These are phyloP conservation scores for Agrotis segetum DNA, from an alignment of 2,888 invertebrate species.

Conservation along the genomic window DNA sequence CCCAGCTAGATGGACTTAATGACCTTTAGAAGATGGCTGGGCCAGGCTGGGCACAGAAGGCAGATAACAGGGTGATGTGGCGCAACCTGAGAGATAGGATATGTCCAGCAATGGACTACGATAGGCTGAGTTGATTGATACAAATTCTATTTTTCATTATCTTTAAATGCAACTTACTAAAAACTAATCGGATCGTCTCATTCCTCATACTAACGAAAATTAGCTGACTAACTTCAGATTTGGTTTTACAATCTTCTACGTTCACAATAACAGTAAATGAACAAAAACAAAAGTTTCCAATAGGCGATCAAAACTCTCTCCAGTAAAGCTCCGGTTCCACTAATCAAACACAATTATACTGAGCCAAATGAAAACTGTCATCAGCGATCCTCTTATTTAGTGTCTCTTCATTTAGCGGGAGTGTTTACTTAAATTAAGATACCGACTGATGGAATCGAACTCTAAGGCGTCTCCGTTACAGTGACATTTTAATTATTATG, in stretches of 20 bases:
- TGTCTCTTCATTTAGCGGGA: constrained; percentile 82
- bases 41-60: too few species aligned
- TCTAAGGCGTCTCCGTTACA: constrained; percentile 60
- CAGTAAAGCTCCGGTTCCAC: constrained; percentile 66
- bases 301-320: constrained; percentile 42
- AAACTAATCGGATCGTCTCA: too few species aligned
- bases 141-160: too few species aligned
- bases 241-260: background rate
- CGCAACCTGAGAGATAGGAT: too few species aligned
- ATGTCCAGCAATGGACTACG: too few species aligned
- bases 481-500: constrained; percentile 71
- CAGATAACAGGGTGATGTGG: too few species aligned
- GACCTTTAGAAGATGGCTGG: too few species aligned
- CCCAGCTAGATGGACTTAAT: too few species aligned
- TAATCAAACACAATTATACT: constrained; percentile 80
- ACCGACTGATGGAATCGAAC: constrained; percentile 75
- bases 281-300: constrained; percentile 5
- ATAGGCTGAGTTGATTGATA: too few species aligned
- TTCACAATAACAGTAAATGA: background rate
- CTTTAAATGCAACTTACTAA: too few species aligned
- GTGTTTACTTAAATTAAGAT: constrained; percentile 88
- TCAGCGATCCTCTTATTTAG: constrained; percentile 79
- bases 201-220: background rate
- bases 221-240: background rate
- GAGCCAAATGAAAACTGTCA: constrained; percentile 77